Evolutionary conservation across 2,888 invertebrate genomes (phyloP), one percentile per base, ranked within the genome.

Genomic region (Pilophorus perplexus): DNA sequence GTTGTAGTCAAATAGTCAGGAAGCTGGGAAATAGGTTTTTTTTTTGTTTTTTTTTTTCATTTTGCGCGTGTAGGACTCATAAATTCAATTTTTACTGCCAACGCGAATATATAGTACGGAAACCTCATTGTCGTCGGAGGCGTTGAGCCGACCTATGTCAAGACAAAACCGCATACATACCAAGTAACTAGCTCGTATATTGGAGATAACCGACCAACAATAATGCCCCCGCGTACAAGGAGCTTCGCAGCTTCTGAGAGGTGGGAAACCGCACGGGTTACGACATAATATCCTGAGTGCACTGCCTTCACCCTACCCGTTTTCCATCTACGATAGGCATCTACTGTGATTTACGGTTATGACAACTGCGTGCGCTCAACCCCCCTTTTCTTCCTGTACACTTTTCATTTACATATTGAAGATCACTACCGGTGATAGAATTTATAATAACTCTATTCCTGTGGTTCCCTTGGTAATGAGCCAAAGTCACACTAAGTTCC

Each of bases 321-420:
- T 28, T 46, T 28, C 46, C 62, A 16, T 48, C 46, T 28, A 18
- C 48, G 62, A 62, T 62, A 62, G 48, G 46, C 62, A 48, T 62
- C 62, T 22, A 23, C 28, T 14, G 38, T 62, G 62, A 62, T 62
- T 62, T 62, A 62, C 62, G 62, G 46, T 62, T 62, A 62, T 62
- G 62, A 62, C 62, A 62, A 62, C 62, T 62, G 62, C 62, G 62
- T 62, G 62, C 44, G 62, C 20, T 18, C 44, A 40, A 60, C 60
- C 44, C 44, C 18, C 28, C 18, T 37, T 16, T 23, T 37, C 38
- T 2, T 20, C 22, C 37, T 38, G 12, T 20, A 18, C 54, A 54
- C 64, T 65, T 54, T 65, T 65, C 64, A 65, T 65, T 65, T 65
- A 65, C 64, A 65, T 65, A 65, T 52, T 65, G 64, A 65, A 65